phyloP scores from a whole-genome alignment of 2,797 vertebrate genomes.

The Odontamblyopus lacepedii region DNA sequence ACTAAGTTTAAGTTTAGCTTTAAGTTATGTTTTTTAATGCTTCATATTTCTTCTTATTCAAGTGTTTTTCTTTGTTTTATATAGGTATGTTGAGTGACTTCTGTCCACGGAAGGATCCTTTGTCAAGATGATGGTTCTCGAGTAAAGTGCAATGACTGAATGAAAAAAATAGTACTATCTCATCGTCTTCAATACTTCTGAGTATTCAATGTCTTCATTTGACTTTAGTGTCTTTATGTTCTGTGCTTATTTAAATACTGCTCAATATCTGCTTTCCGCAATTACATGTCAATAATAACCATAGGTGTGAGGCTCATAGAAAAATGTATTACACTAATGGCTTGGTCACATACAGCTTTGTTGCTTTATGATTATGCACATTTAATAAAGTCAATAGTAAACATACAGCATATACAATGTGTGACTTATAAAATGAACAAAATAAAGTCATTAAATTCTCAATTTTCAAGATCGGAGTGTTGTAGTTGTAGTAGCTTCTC shows the following conservation, averaged over 20 bases:
- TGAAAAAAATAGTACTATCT: conserved; percentile 63
- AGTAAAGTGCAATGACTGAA: conserved; percentile 69
- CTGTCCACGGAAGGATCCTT: conserved; percentile 41
- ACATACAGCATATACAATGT: conserved; percentile 42
- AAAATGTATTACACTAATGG: conserved; percentile 31
- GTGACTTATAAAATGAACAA: conserved; percentile 44
- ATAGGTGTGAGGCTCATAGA: conserved; percentile 35
- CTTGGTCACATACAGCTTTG: conserved; percentile 30
- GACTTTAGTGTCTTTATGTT: conserved; percentile 62
- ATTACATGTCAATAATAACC: conserved; percentile 39
- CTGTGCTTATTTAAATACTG: conserved; percentile 79
- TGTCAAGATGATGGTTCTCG: conserved; percentile 78
- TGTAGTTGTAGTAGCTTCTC: not conserved
- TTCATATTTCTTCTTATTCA: conserved; percentile 62
- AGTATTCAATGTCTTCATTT: conserved; percentile 79
- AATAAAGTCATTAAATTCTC: conserved; percentile 44
- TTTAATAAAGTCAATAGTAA: conserved; percentile 58
- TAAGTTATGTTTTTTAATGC: not conserved
- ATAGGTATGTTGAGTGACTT: conserved; percentile 79
- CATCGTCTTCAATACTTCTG: conserved; percentile 72
- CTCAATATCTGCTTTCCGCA: conserved; percentile 14
- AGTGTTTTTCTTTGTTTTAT: conserved; percentile 75
- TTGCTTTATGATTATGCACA: conserved; percentile 53
- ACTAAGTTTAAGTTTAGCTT: conserved; percentile 75
- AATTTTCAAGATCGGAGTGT: conserved; percentile 51